Evolutionary conservation across 2,888 invertebrate genomes (phyloP), one percentile per base, ranked within the genome.

Genomic region (Ennomos quercinarius): DNA sequence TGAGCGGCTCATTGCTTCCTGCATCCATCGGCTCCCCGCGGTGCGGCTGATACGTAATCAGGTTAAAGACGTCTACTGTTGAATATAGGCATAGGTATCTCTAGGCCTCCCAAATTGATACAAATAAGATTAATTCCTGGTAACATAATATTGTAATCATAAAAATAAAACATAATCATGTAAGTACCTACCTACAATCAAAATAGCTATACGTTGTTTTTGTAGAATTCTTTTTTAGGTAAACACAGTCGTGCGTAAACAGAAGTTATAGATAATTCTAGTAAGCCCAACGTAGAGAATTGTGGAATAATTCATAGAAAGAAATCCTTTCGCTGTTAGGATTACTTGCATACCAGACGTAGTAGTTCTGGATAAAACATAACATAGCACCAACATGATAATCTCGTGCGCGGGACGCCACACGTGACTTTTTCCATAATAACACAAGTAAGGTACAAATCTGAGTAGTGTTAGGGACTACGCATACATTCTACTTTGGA

Each of bases 361-460:
- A 43, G 38, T 41, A 38, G 55, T 51, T 55, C 48, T 66, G 62
- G 67, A 67, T 68, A 68, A 66, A 67, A 61, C 63, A 67, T 64
- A 68, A 17, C 65, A 76, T 74, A 67, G 64, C 61, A 69, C 74
- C 72, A 75, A 74, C 68, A 73, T 67, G 73, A 75, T 78, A 73
- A 78, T 75, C 71, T 63, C 66, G 57, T 70, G 61, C 66, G 62
- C 47, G 50, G 46, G 58, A 66, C 69, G 64, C 64, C 55, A 67
- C 66, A 73, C 73, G 72, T 74, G 72, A 73, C 70, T 52, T 51
- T 53, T 55, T 45, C 57, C 53, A 67, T 6, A 27, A 27, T 27
- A 27, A 27, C 68, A 69, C 63, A 65, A 58, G 66, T 54, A 43
- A 63, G 59, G 71, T 76, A 73, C 72, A 74, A 77, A 79, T 80